Percentiles rank a stretch among this genome's conserved stretches.
These are phyloP conservation scores for Cichladusa arquata DNA, from an alignment of 2,113 vertebrate genomes.

Conservation along the genomic window DNA sequence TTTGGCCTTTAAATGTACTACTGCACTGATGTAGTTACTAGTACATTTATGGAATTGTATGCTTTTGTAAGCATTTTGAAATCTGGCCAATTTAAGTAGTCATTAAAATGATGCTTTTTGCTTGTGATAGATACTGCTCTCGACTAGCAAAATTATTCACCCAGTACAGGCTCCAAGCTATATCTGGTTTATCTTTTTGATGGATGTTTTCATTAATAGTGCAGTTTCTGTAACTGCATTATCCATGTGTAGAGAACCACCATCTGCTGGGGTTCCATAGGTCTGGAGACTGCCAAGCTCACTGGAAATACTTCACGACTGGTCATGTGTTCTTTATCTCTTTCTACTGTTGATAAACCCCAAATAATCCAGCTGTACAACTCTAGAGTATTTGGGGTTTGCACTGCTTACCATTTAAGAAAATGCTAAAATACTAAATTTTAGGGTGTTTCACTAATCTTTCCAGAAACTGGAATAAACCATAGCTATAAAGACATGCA, in stretches of 20 bases:
- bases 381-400: not conserved
- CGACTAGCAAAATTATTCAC: not conserved
- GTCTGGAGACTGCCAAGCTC: not conserved
- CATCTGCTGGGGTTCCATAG: not conserved
- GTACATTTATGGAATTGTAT: not conserved
- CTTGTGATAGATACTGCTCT: not conserved
- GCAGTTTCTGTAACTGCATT: not conserved
- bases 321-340: not conserved
- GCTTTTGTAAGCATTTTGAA: not conserved
- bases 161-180: not conserved
- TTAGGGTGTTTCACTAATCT: not conserved
- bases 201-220: not conserved
- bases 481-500: not conserved
- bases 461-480: not conserved
- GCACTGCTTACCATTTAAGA: not conserved
- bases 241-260: not conserved
- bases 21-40: not conserved
- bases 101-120: not conserved
- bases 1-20: not conserved
- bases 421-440: not conserved
- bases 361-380: not conserved
- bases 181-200: not conserved
- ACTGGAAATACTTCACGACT: not conserved
- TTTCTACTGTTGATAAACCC: not conserved
- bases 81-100: not conserved